Percentiles rank a stretch among this genome's conserved stretches.
phyloP scores from a whole-genome alignment of 2,113 vertebrate genomes.

The Sterrhoptilus dennistouni region DNA sequence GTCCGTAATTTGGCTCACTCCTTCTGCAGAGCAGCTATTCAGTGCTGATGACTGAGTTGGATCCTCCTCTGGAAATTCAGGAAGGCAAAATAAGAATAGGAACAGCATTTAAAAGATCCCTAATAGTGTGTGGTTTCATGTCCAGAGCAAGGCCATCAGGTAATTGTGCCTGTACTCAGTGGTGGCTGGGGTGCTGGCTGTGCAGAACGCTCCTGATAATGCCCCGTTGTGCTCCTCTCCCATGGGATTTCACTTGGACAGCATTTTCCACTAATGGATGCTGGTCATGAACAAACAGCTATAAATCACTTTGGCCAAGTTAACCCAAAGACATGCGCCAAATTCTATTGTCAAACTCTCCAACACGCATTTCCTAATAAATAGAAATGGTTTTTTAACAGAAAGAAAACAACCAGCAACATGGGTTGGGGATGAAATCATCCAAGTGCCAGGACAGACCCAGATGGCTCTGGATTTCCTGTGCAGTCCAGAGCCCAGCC shows the following conservation, averaged over 20 bases:
- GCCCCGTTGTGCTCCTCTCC: not conserved
- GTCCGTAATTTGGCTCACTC: not conserved
- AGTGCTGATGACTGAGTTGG: not conserved
- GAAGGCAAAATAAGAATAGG: not conserved
- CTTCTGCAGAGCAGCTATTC: not conserved
- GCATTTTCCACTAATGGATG: constrained; percentile 30
- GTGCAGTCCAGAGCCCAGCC: not conserved
- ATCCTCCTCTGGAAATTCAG: not conserved
- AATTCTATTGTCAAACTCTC: constrained; percentile 23
- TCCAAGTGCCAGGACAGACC: not conserved
- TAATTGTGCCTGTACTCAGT: not conserved
- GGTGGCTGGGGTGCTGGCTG: not conserved
- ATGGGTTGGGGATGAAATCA: not conserved
- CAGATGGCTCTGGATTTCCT: constrained; percentile 29
- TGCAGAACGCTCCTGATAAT: not conserved
- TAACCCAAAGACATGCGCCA: constrained; percentile 15
- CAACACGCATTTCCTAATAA: not conserved
- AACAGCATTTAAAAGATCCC: not conserved
- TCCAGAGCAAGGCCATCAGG: not conserved
- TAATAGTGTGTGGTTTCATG: not conserved
- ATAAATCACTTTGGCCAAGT: constrained; percentile 51
- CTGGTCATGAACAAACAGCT: constrained; percentile 38
- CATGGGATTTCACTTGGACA: not conserved
- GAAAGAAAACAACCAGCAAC: not conserved
- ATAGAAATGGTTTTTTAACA: constrained; percentile 18